Conservation (phyloP, 2,888 invertebrate genomes). For the Halictus ligatus region DNA sequence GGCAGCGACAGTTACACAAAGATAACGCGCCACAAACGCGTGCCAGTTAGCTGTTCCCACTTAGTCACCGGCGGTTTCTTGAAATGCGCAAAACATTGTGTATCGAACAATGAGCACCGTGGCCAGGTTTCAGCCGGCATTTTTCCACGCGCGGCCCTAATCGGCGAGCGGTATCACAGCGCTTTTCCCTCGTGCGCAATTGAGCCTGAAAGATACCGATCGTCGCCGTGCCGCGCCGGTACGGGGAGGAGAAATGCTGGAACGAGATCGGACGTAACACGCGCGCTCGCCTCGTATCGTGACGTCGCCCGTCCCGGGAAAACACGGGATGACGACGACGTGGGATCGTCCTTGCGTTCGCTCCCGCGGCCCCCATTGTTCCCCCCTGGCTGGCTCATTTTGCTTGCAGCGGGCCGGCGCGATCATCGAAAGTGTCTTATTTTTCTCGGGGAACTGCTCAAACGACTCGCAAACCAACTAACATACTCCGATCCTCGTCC, state of each 20-base stretch:
- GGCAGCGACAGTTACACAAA: background rate
- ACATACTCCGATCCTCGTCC: background rate
- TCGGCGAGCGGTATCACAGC: conserved; percentile 13
- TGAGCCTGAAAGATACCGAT: conserved; percentile 61
- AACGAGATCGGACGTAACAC: conserved; percentile 65
- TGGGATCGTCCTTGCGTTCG: conserved; percentile 83
- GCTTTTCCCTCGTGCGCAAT: conserved; percentile 42
- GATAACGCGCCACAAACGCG: conserved; percentile 17
- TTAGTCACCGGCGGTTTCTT: conserved; percentile 17
- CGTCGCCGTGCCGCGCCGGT: background rate
- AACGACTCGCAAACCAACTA: conserved; percentile 3
- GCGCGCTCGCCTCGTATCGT: conserved; percentile 46
- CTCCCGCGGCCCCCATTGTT: conserved; percentile 84
- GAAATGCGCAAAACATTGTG: background rate
- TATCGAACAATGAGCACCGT: conserved; percentile 10
- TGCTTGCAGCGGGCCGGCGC: conserved; percentile 65
- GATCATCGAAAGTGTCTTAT: conserved; percentile 81
- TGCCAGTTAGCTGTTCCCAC: conserved; percentile 20
- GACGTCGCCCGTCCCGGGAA: conserved; percentile 46
- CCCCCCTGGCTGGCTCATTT: conserved; percentile 65
- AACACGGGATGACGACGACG: conserved; percentile 75
- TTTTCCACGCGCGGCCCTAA: conserved; percentile 19
- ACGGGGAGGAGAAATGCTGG: conserved; percentile 54
- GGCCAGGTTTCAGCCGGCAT: conserved; percentile 3
- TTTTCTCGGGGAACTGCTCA: conserved; percentile 66